phyloP scores from a whole-genome alignment of 2,888 invertebrate species.

The Artemia sinica region DNA sequence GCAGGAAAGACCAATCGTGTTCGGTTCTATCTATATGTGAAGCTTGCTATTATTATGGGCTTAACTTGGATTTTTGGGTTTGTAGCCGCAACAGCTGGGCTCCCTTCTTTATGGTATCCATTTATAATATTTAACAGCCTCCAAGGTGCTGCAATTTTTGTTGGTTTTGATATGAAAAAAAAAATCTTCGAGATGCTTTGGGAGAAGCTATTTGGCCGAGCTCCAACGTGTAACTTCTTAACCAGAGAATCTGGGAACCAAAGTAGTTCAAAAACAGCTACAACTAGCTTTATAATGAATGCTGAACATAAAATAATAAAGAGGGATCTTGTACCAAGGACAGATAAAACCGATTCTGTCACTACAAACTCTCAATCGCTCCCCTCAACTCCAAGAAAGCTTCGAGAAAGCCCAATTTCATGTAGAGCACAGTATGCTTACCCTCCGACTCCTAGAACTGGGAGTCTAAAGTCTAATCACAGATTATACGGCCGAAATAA shows the following conservation, averaged over 20 bases:
- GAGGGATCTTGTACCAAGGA: no score
- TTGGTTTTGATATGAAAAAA: conserved; percentile 30
- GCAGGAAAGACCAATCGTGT: conserved; percentile 22
- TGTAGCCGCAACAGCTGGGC: conserved; percentile 30
- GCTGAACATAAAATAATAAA: no score
- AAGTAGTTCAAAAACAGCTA: conserved; percentile 1
- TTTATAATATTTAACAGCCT: conserved; percentile 35
- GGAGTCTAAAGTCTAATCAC: neutral
- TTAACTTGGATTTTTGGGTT: conserved; percentile 35
- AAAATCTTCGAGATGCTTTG: conserved; percentile 28
- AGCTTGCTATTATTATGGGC: conserved; percentile 34
- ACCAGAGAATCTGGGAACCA: neutral
- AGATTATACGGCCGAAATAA: no score
- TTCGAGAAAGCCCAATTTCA: no score
- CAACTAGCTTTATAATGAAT: neutral
- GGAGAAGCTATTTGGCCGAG: conserved; percentile 22
- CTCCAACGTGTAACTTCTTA: conserved; percentile 4
- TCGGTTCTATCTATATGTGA: conserved; percentile 30
- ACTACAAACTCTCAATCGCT: no score
- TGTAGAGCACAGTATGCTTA: neutral
- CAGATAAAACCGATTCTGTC: no score
- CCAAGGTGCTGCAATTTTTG: conserved; percentile 35
- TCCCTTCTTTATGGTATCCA: conserved; percentile 32
- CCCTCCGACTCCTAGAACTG: conserved; percentile 8
- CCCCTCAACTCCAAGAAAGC: no score